Conservation (phyloP, 2,888 invertebrate species). For the Cheilosia pagana region DNA sequence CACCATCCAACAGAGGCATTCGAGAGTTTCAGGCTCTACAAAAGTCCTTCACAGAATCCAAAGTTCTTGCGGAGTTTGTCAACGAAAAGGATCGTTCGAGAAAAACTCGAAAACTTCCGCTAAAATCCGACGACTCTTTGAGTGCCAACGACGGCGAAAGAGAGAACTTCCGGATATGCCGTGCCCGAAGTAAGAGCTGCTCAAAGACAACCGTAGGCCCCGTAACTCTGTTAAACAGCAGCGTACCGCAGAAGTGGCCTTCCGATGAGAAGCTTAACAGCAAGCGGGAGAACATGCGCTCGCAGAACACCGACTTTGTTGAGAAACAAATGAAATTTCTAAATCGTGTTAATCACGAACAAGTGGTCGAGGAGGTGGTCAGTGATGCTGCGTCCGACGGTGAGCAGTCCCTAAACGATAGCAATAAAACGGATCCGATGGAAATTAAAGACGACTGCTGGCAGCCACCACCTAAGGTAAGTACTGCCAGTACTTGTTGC, state of each 20-base stretch:
- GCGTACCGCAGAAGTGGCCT: slow-evolving; percentile 75
- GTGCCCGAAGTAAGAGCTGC: slow-evolving; percentile 81
- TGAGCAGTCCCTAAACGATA: slow-evolving; percentile 75
- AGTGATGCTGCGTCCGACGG: slow-evolving; percentile 78
- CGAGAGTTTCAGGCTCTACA: slow-evolving; percentile 87
- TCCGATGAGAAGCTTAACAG: slow-evolving; percentile 76
- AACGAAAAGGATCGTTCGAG: slow-evolving; percentile 81
- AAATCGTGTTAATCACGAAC: slow-evolving; percentile 83
- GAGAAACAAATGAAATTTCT: slow-evolving; percentile 86
- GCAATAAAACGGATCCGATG: slow-evolving; percentile 56
- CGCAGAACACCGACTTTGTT: slow-evolving; percentile 87
- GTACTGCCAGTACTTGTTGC: slow-evolving; percentile 3
- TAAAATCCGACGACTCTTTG: slow-evolving; percentile 60
- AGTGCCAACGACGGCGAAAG: slow-evolving; percentile 1
- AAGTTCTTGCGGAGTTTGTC: slow-evolving; percentile 86
- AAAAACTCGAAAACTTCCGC: slow-evolving; percentile 55
- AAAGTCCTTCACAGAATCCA: slow-evolving; percentile 88
- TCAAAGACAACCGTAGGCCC: slow-evolving; percentile 55
- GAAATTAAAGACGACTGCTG: slow-evolving; percentile 77
- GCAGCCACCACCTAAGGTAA: slow-evolving; percentile 80
- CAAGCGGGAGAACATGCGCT: slow-evolving; percentile 85
- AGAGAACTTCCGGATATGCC: slow-evolving; percentile 68
- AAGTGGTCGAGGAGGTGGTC: slow-evolving; percentile 24
- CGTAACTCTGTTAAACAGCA: slow-evolving; percentile 10
- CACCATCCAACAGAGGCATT: slow-evolving; percentile 80